These are phyloP conservation scores for Tragulus kanchil DNA, from an alignment of 2,113 vertebrate genomes.

Conservation along the genomic window DNA sequence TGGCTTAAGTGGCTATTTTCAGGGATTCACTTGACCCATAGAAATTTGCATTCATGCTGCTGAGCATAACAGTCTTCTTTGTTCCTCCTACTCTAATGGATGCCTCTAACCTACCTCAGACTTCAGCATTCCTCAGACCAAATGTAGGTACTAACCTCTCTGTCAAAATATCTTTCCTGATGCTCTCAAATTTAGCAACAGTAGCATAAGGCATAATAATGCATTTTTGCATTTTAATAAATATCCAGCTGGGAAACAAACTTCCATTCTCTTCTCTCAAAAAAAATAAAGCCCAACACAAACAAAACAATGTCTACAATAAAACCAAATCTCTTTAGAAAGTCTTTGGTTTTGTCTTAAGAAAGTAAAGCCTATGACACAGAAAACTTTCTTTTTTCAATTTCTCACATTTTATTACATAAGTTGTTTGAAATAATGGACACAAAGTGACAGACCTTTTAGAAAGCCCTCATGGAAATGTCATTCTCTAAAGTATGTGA, in stretches of 20 bases:
- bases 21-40: neutral
- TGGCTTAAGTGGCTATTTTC: neutral
- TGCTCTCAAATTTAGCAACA: neutral
- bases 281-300: neutral
- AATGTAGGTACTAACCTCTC: too few species aligned
- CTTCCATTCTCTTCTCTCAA: neutral
- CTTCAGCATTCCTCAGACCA: neutral
- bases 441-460: neutral
- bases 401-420: neutral
- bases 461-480: neutral
- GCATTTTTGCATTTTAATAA: neutral
- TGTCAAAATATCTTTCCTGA: neutral
- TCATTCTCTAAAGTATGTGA: neutral
- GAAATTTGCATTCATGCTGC: neutral
- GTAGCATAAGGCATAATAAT: neutral
- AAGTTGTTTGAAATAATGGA: neutral
- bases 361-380: neutral
- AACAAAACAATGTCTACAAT: neutral
- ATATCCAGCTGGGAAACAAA: neutral
- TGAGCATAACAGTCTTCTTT: neutral
- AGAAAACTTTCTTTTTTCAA: neutral
- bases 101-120: neutral
- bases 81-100: neutral
- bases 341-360: neutral
- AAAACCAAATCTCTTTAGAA: neutral